Evolutionary conservation across 2,797 vertebrate genomes (phyloP).

Genomic region (Okamejei kenojei): DNA sequence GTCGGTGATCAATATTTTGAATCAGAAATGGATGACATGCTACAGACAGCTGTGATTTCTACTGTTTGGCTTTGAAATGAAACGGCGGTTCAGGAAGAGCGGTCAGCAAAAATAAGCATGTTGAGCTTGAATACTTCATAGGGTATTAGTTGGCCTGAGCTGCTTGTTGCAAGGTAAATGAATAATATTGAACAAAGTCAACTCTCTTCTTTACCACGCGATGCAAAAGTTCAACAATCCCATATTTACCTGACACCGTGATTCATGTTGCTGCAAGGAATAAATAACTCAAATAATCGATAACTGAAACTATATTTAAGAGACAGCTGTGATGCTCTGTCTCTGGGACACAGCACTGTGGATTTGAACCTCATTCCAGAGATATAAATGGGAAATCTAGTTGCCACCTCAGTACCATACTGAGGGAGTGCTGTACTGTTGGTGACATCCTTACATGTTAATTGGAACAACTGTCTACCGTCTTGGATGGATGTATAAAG

Average conservation of each 20-base stretch:
- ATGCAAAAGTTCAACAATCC: not conserved
- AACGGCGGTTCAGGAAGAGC: slow-evolving; percentile 23
- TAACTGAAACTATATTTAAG: not conserved
- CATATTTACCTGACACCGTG: not conserved
- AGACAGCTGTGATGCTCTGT: too few relatives aligned
- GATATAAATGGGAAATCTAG: too few relatives aligned
- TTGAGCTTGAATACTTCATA: slow-evolving; percentile 3
- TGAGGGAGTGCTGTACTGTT: too few relatives aligned
- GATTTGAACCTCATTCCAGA: too few relatives aligned
- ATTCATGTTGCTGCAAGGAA: not conserved
- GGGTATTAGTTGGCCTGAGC: not conserved
- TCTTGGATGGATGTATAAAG: too few relatives aligned
- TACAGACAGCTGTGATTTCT: not conserved
- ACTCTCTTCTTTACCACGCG: not conserved
- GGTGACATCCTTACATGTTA: too few relatives aligned
- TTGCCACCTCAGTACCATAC: too few relatives aligned
- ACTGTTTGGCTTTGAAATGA: slow-evolving; percentile 3
- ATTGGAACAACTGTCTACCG: too few relatives aligned
- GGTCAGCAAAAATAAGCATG: not conserved
- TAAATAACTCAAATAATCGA: not conserved
- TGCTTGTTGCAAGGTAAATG: not conserved
- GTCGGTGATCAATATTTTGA: slow-evolving; percentile 8
- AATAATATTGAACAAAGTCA: slow-evolving; percentile 1
- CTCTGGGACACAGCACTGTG: too few relatives aligned
- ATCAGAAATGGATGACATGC: not conserved